Conservation (phyloP, 1,140 invertebrate genomes). For the Megathymus violae region DNA sequence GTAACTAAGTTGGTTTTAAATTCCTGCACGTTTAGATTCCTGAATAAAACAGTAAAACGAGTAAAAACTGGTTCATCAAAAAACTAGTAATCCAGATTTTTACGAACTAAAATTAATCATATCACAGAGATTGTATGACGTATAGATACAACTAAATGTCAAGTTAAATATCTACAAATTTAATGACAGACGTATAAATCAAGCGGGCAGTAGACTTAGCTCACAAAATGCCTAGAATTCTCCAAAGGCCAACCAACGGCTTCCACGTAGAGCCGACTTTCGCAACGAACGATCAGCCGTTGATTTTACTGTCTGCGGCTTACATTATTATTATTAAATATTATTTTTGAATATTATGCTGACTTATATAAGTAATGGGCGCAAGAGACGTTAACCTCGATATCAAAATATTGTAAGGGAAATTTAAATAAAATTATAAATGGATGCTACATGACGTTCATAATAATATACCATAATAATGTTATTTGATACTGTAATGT, state of each 20-base stretch:
- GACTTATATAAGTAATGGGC: constrained; percentile 9
- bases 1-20: too few relatives aligned
- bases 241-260: constrained; percentile 21
- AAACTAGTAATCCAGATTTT: too few relatives aligned
- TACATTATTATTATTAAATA: constrained; percentile 10
- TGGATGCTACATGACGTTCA: too few relatives aligned
- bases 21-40: too few relatives aligned
- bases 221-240: constrained; percentile 23
- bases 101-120: too few relatives aligned
- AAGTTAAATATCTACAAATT: not conserved
- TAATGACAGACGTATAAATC: constrained; percentile 17
- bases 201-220: constrained; percentile 10
- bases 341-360: constrained; percentile 3
- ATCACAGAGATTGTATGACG: too few relatives aligned
- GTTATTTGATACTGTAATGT: too few relatives aligned
- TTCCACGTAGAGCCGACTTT: constrained; percentile 7
- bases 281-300: constrained; percentile 13
- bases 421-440: too few relatives aligned
- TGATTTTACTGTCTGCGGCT: constrained; percentile 19
- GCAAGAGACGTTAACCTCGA: constrained; percentile 5
- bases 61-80: too few relatives aligned
- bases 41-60: too few relatives aligned
- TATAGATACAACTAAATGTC: too few relatives aligned
- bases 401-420: not conserved
- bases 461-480: too few relatives aligned